Evolutionary conservation across 1,140 invertebrate genomes (phyloP).

Genomic region (Pseudomyrmex gracilis): DNA sequence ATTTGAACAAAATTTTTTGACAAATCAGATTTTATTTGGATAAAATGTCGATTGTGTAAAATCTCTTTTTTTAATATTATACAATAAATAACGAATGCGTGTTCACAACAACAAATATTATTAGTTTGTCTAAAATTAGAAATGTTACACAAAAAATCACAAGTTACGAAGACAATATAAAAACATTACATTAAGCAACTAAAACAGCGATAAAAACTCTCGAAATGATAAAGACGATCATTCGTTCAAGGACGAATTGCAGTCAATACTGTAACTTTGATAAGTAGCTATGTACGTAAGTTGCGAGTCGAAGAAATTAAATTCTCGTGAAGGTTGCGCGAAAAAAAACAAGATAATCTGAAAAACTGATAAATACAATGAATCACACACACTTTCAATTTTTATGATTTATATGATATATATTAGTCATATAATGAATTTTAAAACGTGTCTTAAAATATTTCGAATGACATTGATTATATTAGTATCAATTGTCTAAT

Average conservation of each 20-base stretch:
- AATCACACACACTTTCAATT: neutral
- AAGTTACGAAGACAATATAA: no score
- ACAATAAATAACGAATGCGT: no score
- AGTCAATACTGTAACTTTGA: conserved; percentile 8
- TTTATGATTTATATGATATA: no score
- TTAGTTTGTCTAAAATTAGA: conserved; percentile 5
- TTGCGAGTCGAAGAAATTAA: conserved; percentile 30
- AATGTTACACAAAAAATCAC: neutral
- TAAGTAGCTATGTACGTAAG: conserved; percentile 1
- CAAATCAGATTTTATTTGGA: no score
- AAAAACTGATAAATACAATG: neutral
- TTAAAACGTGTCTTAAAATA: neutral
- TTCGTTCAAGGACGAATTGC: neutral
- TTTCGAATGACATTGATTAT: no score
- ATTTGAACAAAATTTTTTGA: no score
- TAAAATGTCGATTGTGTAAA: no score
- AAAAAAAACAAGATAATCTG: conserved; percentile 17
- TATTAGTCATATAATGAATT: neutral
- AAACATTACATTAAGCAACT: no score
- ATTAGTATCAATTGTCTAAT: neutral
- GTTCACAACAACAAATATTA: no score
- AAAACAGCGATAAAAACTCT: conserved; percentile 13
- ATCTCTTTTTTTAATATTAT: no score
- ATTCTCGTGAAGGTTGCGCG: conserved; percentile 13
- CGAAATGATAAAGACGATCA: neutral